Conservation (phyloP, 2,113 vertebrate species). For the Oophaga pumilio region DNA sequence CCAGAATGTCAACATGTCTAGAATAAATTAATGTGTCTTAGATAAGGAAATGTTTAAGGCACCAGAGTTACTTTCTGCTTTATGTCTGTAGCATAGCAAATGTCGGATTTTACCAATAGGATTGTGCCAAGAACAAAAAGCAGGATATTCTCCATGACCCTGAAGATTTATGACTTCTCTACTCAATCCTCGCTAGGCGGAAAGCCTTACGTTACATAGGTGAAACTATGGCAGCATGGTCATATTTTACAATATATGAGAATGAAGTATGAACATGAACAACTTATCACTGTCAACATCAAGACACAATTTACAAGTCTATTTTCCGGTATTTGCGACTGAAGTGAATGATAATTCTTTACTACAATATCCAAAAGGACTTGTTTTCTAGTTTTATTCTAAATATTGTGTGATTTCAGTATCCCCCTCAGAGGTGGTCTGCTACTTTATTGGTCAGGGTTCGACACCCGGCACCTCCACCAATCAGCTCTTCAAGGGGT, state of each 20-base stretch:
- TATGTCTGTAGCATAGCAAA: conserved; percentile 55
- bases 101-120: conserved; percentile 56
- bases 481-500: too few relatives aligned
- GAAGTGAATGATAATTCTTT: neutral
- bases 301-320: conserved; percentile 7
- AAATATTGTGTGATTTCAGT: neutral
- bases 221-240: conserved; percentile 1
- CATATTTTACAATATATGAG: conserved; percentile 46
- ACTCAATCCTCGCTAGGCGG: conserved; percentile 22
- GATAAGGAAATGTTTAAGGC: conserved; percentile 58
- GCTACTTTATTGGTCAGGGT: too few relatives aligned
- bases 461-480: too few relatives aligned
- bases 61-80: conserved; percentile 56
- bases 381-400: neutral
- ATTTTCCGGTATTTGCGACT: neutral
- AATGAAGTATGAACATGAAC: neutral
- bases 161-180: conserved; percentile 46
- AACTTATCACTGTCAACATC: conserved; percentile 22
- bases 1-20: conserved; percentile 54
- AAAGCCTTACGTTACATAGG: conserved; percentile 33
- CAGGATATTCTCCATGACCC: conserved; percentile 55
- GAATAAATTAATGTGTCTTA: conserved; percentile 56
- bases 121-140: conserved; percentile 56
- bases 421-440: neutral
- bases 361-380: neutral